A percentile compares a stretch with the other conserved stretches of the same genome.
Conservation (phyloP, 2,888 invertebrate species). For the Oscheius sp. region DNA sequence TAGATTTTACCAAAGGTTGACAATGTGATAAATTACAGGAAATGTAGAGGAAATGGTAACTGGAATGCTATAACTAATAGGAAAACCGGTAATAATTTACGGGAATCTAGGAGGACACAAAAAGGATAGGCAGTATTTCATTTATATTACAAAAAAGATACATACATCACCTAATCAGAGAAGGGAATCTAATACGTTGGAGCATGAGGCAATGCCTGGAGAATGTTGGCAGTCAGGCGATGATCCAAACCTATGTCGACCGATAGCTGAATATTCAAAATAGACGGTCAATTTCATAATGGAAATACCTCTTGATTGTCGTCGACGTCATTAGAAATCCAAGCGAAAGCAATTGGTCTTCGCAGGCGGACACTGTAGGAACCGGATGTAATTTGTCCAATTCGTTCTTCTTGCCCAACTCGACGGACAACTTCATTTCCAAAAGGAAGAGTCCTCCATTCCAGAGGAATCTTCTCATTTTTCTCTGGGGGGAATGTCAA, state of each 20-base stretch:
- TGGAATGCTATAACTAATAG: neutral
- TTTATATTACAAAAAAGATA: neutral
- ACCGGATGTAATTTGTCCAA: constrained; percentile 76
- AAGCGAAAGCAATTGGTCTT: constrained; percentile 75
- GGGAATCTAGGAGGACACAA: neutral
- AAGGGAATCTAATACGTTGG: constrained; percentile 47
- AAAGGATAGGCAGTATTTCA: too few species aligned
- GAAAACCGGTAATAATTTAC: neutral
- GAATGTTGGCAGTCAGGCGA: constrained; percentile 49
- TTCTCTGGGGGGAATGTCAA: constrained; percentile 55
- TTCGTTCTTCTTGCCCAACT: constrained; percentile 69
- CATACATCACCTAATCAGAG: neutral
- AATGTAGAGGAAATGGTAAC: too few species aligned
- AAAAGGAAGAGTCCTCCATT: constrained; percentile 45
- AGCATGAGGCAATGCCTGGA: constrained; percentile 52
- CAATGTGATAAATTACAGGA: neutral
- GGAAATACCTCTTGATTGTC: constrained; percentile 42
- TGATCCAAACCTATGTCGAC: constrained; percentile 62
- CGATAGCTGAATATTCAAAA: constrained; percentile 56
- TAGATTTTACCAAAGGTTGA: neutral
- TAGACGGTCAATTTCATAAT: neutral
- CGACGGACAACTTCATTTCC: constrained; percentile 59
- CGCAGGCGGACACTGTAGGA: constrained; percentile 73
- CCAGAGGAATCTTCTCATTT: constrained; percentile 42
- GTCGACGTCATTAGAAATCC: constrained; percentile 71